phyloP scores from a whole-genome alignment of 64 coral and sea anemone species.

The Porites australiensis region DNA sequence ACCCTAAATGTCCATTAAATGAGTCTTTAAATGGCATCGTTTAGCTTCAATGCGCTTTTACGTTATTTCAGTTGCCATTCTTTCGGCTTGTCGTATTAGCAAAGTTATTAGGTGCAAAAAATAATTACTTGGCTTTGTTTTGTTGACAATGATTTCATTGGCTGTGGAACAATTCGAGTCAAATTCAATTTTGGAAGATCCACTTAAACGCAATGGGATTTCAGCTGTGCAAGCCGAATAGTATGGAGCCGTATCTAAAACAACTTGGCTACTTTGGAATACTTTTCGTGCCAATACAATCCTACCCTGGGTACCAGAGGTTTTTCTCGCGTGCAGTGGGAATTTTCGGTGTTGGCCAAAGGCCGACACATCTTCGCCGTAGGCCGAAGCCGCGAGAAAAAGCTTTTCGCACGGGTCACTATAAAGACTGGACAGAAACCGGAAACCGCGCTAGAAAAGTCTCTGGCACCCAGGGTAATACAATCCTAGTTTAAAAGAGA shows the following conservation, averaged over 20 bases:
- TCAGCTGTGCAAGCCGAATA: background rate
- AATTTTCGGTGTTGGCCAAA: too few species aligned
- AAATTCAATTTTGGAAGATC: background rate
- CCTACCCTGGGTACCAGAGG: too few species aligned
- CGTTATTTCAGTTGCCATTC: background rate
- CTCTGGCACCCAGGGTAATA: too few species aligned
- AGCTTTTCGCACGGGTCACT: too few species aligned
- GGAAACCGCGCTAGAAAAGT: too few species aligned
- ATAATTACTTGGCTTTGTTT: background rate
- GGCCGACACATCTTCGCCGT: too few species aligned
- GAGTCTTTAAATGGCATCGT: too few species aligned
- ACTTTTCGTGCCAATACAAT: background rate
- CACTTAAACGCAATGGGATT: background rate
- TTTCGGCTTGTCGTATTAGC: background rate
- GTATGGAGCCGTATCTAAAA: background rate
- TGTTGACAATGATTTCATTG: background rate
- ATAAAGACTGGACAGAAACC: too few species aligned
- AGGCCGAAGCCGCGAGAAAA: too few species aligned
- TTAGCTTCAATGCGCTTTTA: background rate
- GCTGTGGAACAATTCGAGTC: background rate
- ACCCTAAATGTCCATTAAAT: too few species aligned
- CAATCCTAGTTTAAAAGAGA: too few species aligned
- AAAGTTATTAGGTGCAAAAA: slow-evolving; percentile 28
- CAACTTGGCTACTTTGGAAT: background rate
- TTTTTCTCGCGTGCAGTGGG: too few species aligned